Conservation (phyloP, 2,888 invertebrate species). For the Athalia circularis region DNA sequence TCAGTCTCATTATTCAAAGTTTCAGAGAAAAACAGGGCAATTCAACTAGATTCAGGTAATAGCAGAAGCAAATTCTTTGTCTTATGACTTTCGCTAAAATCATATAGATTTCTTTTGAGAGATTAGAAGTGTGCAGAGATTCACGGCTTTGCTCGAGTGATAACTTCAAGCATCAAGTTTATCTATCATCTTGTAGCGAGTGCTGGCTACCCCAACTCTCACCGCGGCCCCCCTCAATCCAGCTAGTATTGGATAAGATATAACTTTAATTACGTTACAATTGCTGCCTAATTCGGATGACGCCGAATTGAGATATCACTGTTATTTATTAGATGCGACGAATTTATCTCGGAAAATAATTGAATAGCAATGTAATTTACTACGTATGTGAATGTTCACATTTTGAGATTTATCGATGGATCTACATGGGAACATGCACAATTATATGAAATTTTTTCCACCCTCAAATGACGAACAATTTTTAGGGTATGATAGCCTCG, state of each 20-base stretch:
- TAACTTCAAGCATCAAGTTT: conserved; percentile 27
- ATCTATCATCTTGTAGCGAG: conserved; percentile 64
- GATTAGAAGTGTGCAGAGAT: neutral
- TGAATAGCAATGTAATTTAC: conserved; percentile 21
- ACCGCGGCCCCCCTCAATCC: conserved; percentile 72
- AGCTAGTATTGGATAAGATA: conserved; percentile 61
- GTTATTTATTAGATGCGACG: neutral
- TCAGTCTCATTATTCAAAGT: conserved; percentile 27
- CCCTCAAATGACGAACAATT: conserved; percentile 11
- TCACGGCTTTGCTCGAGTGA: conserved; percentile 21
- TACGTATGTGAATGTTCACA: conserved; percentile 2
- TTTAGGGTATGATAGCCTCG: neutral
- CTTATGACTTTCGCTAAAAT: neutral
- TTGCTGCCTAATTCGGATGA: conserved; percentile 11
- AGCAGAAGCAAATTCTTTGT: neutral
- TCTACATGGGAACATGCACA: neutral
- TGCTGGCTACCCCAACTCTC: conserved; percentile 71
- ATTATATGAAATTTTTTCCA: neutral
- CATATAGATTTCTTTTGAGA: neutral
- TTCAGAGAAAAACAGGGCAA: neutral
- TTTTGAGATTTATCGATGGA: neutral
- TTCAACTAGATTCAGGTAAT: conserved; percentile 15
- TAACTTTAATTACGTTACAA: conserved; percentile 9
- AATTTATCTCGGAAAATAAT: conserved; percentile 19
- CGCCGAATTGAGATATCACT: neutral